Evolutionary conservation across 2,113 vertebrate species (phyloP), one percentile per base, ranked within the genome.

Genomic region (Shinisaurus crocodilurus): DNA sequence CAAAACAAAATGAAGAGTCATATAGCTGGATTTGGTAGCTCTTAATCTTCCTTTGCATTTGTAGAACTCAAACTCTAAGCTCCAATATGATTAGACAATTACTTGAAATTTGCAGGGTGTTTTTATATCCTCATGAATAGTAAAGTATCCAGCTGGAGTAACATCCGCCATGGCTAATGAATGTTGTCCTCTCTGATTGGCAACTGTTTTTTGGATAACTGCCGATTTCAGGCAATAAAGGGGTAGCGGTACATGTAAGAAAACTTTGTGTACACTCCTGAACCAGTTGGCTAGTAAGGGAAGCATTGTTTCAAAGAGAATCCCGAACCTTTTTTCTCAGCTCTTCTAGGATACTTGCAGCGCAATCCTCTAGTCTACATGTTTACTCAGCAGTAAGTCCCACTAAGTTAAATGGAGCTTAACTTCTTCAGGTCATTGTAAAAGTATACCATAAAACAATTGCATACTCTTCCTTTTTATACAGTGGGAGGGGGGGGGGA

Each of bases 1-100:
- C 45, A 67, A 67, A n/a, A 0, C 48, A 81, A 72, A 3, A 18
- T 40, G 2, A 32, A 37, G 3, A 0, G 0, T 18, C 69, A 70
- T 13, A 43, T 57, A 50, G 9, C 45, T 85, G 48, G 37, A 20
- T 43, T n/a, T 86, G 1, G 29, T 34, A 45, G 20, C 10, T 81
- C 54, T 75, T 75, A 63, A 60, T 75, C 48, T 65, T 0, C 1
- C 12, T 67, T 2, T 82, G 6, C 80, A 87, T 83, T 80, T 79
- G 74, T 60, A n/a, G 60, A 89, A 23, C 7, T 13, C 34, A 60
- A 27, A 65, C 4, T 65, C 69, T 90, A 37, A 37, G 6, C 50
- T 12, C 45, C 8, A 60, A 48, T 16, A n/a, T 87, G 32, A 29
- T 57, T 74, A 32, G 54, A 29, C 29, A 45, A 48, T 4, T 67